phyloP scores from a whole-genome alignment of 2,888 invertebrate species.

The Ptychoptera albimana region DNA sequence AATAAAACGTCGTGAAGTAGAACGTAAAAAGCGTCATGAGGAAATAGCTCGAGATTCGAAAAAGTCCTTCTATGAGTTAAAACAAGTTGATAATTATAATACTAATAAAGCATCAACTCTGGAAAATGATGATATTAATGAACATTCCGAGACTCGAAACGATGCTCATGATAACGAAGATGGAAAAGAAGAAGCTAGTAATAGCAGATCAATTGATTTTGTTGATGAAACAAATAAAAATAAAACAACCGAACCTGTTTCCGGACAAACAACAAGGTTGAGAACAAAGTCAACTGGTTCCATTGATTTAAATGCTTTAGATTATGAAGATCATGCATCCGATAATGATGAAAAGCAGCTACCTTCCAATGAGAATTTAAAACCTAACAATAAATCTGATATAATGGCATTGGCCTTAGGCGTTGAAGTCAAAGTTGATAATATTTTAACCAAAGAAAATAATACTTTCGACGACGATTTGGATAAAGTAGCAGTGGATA shows the following conservation, averaged over 20 bases:
- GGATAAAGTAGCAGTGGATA: no score
- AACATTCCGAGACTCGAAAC: background rate
- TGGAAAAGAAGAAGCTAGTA: conserved; percentile 35
- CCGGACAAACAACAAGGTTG: conserved; percentile 1
- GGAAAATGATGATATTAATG: conserved; percentile 3
- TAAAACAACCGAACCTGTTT: background rate
- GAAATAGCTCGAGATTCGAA: conserved; percentile 32
- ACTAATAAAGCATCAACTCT: conserved; percentile 1
- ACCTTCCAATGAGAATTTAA: background rate
- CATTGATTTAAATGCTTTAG: conserved; percentile 55
- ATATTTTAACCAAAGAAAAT: background rate
- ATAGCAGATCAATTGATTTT: conserved; percentile 14
- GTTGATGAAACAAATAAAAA: conserved; percentile 8
- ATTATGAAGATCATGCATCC: conserved; percentile 47
- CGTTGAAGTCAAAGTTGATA: conserved; percentile 28
- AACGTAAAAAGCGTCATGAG: conserved; percentile 37
- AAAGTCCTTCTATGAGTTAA: conserved; percentile 29
- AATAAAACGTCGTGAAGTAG: conserved; percentile 35
- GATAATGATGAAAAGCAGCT: conserved; percentile 30
- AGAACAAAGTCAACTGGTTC: conserved; percentile 12
- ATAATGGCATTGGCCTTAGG: conserved; percentile 41
- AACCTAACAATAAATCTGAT: conserved; percentile 24
- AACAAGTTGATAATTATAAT: conserved; percentile 31
- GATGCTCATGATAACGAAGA: conserved; percentile 21
- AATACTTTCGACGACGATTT: no score